A percentile compares a stretch with the other conserved stretches of the same genome.
Evolutionary conservation across 2,113 vertebrate genomes (phyloP).

Genomic region (Macquaria ambigua): DNA sequence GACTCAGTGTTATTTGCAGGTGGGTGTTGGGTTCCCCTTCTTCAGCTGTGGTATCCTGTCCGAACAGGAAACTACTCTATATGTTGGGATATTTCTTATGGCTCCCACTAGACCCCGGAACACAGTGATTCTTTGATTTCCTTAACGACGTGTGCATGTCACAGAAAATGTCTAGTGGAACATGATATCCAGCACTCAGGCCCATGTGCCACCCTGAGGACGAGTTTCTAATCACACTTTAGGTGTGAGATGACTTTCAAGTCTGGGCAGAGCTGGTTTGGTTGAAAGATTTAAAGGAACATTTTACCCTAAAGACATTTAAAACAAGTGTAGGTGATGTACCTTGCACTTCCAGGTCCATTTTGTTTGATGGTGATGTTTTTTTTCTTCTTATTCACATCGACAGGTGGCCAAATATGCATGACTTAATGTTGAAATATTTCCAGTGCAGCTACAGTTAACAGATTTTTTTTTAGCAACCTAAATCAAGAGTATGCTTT

Average conservation of each 20-base stretch:
- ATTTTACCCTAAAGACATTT: slow-evolving; percentile 23
- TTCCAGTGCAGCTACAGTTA: neutral
- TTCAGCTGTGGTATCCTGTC: slow-evolving; percentile 61
- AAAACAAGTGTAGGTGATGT: neutral
- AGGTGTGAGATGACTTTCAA: slow-evolving; percentile 57
- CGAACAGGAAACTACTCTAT: slow-evolving; percentile 67
- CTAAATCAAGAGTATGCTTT: neutral
- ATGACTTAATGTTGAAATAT: neutral
- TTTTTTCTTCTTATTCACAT: neutral
- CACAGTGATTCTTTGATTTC: slow-evolving; percentile 66
- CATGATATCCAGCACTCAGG: slow-evolving; percentile 35
- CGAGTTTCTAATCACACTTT: slow-evolving; percentile 47
- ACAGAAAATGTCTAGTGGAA: slow-evolving; percentile 53
- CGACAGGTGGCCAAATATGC: neutral
- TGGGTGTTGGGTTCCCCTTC: slow-evolving; percentile 76
- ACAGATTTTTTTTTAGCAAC: neutral
- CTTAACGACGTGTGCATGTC: slow-evolving; percentile 48
- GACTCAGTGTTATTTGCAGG: slow-evolving; percentile 70
- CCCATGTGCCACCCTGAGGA: slow-evolving; percentile 47
- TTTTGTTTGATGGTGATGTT: neutral
- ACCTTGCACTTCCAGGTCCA: neutral
- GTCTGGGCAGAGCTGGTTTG: slow-evolving; percentile 43
- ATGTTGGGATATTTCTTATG: slow-evolving; percentile 55
- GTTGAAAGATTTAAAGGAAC: slow-evolving; percentile 14
- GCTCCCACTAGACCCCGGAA: slow-evolving; percentile 29